Evolutionary conservation across 2,888 invertebrate genomes (phyloP).

Genomic region (Syritta pipiens): DNA sequence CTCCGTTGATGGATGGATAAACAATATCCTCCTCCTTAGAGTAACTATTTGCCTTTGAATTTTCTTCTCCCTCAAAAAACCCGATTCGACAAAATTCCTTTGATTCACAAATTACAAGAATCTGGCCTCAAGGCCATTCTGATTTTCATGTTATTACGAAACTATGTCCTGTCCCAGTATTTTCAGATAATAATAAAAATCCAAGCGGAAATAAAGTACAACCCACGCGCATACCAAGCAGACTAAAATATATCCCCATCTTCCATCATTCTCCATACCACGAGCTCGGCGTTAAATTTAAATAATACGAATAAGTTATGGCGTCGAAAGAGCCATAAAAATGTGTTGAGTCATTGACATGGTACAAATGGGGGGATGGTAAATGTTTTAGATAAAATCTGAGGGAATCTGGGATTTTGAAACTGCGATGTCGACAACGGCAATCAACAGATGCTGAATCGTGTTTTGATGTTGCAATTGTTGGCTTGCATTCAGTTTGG

Average conservation of each 20-base stretch:
- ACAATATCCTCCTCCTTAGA: too few relatives aligned
- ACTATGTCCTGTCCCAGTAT: not conserved
- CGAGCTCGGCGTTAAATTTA: not conserved
- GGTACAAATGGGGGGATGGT: too few relatives aligned
- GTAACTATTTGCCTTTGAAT: too few relatives aligned
- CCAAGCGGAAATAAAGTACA: not conserved
- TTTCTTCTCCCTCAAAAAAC: too few relatives aligned
- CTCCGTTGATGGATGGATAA: too few relatives aligned
- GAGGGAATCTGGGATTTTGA: too few relatives aligned
- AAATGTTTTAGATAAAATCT: too few relatives aligned
- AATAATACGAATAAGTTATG: conserved; percentile 7
- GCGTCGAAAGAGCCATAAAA: not conserved
- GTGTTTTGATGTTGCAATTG: too few relatives aligned
- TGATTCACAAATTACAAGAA: not conserved
- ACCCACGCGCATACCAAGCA: not conserved
- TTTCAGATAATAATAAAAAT: not conserved
- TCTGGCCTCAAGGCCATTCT: not conserved
- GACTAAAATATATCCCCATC: not conserved
- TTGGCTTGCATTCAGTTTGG: too few relatives aligned
- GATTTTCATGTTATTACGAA: not conserved
- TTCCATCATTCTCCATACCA: not conserved
- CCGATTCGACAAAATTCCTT: not conserved
- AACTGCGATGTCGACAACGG: too few relatives aligned
- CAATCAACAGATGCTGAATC: too few relatives aligned
- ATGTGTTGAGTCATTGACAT: too few relatives aligned